Evolutionary conservation across 2,888 invertebrate species (phyloP), one percentile per base, ranked within the genome.

Genomic region (Daptonema setosum): DNA sequence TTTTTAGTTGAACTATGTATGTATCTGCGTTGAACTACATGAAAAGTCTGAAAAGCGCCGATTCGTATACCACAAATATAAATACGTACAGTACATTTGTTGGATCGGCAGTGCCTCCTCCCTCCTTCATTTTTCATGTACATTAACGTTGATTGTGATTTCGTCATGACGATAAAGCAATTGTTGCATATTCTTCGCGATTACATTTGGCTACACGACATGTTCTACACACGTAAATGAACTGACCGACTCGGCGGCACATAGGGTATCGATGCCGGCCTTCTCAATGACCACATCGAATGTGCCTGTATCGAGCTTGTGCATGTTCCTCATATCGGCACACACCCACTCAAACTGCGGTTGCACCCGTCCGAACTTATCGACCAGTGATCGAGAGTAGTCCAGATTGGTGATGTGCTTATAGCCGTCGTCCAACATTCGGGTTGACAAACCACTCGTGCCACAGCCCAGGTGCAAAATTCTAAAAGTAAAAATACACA

Each of bases 271-370:
- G 25, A 75, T 62, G 22, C 74, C 74, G 2, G 74, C 74, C 63
- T 75, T 75, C 60, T 75, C 75, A 47, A 75, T 60, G 28, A 75
- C 70, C 28, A 73, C 68, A 63, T 75, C 75, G 64, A 73, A 74
- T 1, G 65, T 61, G 28, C 60, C 61, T 2, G 61, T 58, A 17
- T 61, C 61, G 62, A 71, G 67, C 28, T 63, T 61, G 29, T 43
- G 26, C 50, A 75, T 60, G 20, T 68, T 60, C 29, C 64, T 64
- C 60, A 73, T 72, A 60, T 75, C 74, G 68, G 73, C 72, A 22
- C 68, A 70, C 17, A 67, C 57, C 75, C 75, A 75, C 54, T 64
- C 60, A 72, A 75, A 72, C 55, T 67, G 64, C 2, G 66, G 62
- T 57, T 67, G 62, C 8, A 61, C 58, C 25, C 55, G 30, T 55